Percentiles rank a stretch among this genome's conserved stretches.
phyloP scores from a whole-genome alignment of 2,888 invertebrate species.

The Sussaba pulchella region DNA sequence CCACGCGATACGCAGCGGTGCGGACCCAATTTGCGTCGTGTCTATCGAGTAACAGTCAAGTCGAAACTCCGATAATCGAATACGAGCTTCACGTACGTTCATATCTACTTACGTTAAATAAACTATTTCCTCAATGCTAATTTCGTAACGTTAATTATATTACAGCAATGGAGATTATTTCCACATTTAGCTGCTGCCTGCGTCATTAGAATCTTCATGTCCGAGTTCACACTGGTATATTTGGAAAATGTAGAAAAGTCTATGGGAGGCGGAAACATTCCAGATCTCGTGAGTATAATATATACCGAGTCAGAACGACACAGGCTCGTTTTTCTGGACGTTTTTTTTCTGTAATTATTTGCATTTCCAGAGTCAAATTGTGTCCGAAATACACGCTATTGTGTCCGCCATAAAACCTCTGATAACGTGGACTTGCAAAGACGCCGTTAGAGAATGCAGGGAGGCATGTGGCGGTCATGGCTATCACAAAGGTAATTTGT shows the following conservation, averaged over 20 bases:
- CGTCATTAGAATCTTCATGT: slow-evolving; percentile 88
- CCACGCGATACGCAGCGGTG: slow-evolving; percentile 92
- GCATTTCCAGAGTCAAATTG: slow-evolving; percentile 86
- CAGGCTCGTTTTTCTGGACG: too few relatives aligned
- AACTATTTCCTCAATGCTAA: slow-evolving; percentile 17
- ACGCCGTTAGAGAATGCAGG: slow-evolving; percentile 92
- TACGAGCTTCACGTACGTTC: slow-evolving; percentile 92
- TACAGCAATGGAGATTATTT: slow-evolving; percentile 93
- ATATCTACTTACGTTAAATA: slow-evolving; percentile 4
- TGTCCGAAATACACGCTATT: slow-evolving; percentile 90
- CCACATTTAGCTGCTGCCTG: slow-evolving; percentile 91
- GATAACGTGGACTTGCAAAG: slow-evolving; percentile 91
- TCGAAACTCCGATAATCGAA: slow-evolving; percentile 92
- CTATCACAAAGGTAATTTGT: slow-evolving; percentile 87
- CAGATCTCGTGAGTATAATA: slow-evolving; percentile 77
- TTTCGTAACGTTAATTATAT: slow-evolving; percentile 59
- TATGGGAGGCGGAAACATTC: slow-evolving; percentile 79
- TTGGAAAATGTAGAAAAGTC: slow-evolving; percentile 89
- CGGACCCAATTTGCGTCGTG: slow-evolving; percentile 90
- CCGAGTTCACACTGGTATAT: slow-evolving; percentile 88
- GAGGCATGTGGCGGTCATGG: slow-evolving; percentile 97
- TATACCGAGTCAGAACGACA: background rate
- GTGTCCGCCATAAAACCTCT: slow-evolving; percentile 89
- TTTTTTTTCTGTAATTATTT: slow-evolving; percentile 29
- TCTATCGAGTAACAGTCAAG: slow-evolving; percentile 72